These are phyloP conservation scores for Trididemnum nubilum DNA, from an alignment of 23 tunicate genomes.

Conservation along the genomic window DNA sequence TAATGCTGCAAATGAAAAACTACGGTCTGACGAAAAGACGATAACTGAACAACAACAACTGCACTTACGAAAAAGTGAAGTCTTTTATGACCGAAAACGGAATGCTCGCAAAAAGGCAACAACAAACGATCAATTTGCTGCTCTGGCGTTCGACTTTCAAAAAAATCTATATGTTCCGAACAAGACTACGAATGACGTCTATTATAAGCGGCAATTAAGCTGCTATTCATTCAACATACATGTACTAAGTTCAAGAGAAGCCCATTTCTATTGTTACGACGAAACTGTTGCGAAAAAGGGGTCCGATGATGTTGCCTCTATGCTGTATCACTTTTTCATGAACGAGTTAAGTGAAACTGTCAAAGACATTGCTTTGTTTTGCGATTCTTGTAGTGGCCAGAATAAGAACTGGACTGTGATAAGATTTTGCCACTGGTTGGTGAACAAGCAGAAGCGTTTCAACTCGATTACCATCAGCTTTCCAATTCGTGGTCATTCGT, in stretches of 20 bases:
- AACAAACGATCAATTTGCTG: constrained; percentile 6
- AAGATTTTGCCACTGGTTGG: background rate
- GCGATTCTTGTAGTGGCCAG: background rate
- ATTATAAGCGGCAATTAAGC: background rate
- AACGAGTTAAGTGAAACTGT: background rate
- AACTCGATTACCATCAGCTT: background rate
- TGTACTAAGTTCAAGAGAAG: constrained; percentile 19
- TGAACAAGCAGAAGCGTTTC: background rate
- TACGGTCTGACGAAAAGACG: constrained; percentile 1
- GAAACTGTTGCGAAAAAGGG: constrained; percentile 13
- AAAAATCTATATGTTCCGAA: constrained; percentile 26
- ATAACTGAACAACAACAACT: background rate
- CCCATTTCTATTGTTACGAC: constrained; percentile 20
- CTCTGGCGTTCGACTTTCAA: constrained; percentile 22
- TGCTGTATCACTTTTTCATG: constrained; percentile 6
- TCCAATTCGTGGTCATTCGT: constrained; percentile 10
- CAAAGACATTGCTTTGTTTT: constrained; percentile 5
- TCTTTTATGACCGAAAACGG: background rate
- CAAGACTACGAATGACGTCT: constrained; percentile 19
- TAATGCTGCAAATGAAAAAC: background rate
- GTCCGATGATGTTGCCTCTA: constrained; percentile 5
- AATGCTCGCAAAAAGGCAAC: constrained; percentile 22
- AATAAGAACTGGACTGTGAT: background rate
- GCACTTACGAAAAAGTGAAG: constrained; percentile 24
- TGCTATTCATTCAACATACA: constrained; percentile 13